These are phyloP conservation scores for Mastacembelus armatus DNA, from an alignment of 2,797 vertebrate genomes.

Conservation along the genomic window DNA sequence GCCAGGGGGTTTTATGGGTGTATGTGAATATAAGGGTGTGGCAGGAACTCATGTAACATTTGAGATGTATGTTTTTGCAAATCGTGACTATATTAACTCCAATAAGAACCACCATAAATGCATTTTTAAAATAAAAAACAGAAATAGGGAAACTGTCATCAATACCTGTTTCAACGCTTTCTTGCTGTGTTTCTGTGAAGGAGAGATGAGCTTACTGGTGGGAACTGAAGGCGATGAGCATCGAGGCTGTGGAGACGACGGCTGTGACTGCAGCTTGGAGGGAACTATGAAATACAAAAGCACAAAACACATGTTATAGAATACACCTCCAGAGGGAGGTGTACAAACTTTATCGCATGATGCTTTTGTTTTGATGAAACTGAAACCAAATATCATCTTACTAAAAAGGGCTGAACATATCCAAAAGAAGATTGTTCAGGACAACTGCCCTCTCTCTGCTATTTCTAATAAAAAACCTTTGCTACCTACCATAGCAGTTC, in stretches of 20 bases:
- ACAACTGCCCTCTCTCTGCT: slow-evolving; percentile 7
- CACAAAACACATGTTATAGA: slow-evolving; percentile 60
- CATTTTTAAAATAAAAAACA: background rate
- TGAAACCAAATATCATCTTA: slow-evolving; percentile 63
- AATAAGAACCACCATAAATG: background rate
- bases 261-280: slow-evolving; percentile 91
- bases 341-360: slow-evolving; percentile 41
- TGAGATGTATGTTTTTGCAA: slow-evolving; percentile 4
- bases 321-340: slow-evolving; percentile 63
- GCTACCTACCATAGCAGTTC: slow-evolving; percentile 42
- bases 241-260: slow-evolving; percentile 91
- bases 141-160: background rate
- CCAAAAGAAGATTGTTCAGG: background rate
- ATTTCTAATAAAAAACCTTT: slow-evolving; percentile 33
- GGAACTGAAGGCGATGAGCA: slow-evolving; percentile 92
- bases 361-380: slow-evolving; percentile 72
- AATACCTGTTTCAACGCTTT: slow-evolving; percentile 91
- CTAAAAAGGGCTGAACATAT: slow-evolving; percentile 30
- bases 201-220: slow-evolving; percentile 92
- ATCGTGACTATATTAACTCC: background rate
- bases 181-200: slow-evolving; percentile 99
- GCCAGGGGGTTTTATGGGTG: slow-evolving; percentile 14
- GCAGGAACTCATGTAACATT: slow-evolving; percentile 46
- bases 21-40: slow-evolving; percentile 44
- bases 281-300: slow-evolving; percentile 78